Percentiles rank a stretch among this genome's conserved stretches.
Evolutionary conservation across 2,113 vertebrate species (phyloP).

Genomic region (Myodes glareolus): DNA sequence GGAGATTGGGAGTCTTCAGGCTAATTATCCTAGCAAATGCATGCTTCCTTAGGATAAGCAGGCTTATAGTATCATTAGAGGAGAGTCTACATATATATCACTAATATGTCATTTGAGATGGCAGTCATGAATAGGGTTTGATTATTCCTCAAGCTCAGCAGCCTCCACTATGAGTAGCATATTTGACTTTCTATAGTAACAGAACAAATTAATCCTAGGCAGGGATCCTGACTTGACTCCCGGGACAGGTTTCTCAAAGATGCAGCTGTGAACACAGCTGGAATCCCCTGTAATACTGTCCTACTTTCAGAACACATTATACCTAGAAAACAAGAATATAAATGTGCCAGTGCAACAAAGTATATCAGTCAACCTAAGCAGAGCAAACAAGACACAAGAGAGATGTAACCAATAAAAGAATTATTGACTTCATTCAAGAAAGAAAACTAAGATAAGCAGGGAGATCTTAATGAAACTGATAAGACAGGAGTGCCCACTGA

Average conservation of each 20-base stretch:
- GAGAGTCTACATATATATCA: neutral
- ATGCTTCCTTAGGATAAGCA: neutral
- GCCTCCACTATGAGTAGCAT: accelerated
- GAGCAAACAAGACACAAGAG: neutral
- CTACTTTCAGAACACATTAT: neutral
- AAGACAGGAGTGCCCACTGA: neutral
- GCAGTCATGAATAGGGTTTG: neutral
- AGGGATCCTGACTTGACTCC: neutral
- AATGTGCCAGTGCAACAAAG: neutral
- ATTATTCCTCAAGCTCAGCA: accelerated
- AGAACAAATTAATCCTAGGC: neutral
- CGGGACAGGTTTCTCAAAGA: neutral
- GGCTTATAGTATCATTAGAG: neutral
- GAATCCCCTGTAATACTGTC: neutral
- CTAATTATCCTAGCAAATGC: too few relatives aligned
- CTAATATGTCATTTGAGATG: neutral
- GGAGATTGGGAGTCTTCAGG: neutral
- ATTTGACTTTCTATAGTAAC: neutral
- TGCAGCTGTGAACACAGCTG: neutral
- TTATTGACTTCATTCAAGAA: neutral
- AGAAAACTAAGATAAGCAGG: neutral
- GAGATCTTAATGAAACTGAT: neutral
- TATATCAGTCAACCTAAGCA: neutral
- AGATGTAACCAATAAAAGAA: neutral
- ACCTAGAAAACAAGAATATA: neutral